Conservation (phyloP, 2,797 vertebrate species). For the Cynopterus sphinx region DNA sequence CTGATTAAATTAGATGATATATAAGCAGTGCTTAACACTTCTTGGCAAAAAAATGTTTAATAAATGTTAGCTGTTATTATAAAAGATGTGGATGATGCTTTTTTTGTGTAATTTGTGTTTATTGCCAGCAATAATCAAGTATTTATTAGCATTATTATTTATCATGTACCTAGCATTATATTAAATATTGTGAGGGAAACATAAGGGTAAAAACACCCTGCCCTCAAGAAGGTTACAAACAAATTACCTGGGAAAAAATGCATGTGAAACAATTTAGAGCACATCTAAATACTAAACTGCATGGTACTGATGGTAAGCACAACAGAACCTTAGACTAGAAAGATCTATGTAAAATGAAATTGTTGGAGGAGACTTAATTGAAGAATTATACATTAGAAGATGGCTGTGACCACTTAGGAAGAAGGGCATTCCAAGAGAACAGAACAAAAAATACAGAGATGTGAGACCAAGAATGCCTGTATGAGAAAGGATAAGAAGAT, state of each 20-base stretch:
- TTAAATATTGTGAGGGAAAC: slow-evolving; percentile 27
- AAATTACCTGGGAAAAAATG: slow-evolving; percentile 1
- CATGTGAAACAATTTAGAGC: not conserved
- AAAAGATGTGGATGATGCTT: not conserved
- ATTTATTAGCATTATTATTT: not conserved
- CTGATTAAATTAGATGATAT: slow-evolving; percentile 1
- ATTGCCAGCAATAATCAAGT: not conserved
- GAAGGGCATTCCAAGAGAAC: not conserved
- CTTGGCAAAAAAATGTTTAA: not conserved
- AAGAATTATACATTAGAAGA: not conserved
- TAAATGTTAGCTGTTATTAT: not conserved
- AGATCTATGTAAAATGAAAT: not conserved
- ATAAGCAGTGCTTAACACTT: not conserved
- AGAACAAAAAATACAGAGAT: not conserved
- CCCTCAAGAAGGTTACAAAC: not conserved
- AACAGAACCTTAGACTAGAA: not conserved
- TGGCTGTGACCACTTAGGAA: not conserved
- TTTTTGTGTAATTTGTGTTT: not conserved
- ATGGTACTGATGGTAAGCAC: not conserved
- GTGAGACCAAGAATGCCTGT: not conserved
- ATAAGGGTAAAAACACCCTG: not conserved
- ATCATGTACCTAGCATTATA: not conserved
- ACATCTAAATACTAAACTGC: not conserved
- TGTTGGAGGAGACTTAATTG: not conserved
- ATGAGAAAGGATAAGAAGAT: not conserved